Percentiles rank a stretch among this genome's conserved stretches.
Evolutionary conservation across 2,797 vertebrate genomes (phyloP).

Genomic region (Poeciliopsis paucimaculata): DNA sequence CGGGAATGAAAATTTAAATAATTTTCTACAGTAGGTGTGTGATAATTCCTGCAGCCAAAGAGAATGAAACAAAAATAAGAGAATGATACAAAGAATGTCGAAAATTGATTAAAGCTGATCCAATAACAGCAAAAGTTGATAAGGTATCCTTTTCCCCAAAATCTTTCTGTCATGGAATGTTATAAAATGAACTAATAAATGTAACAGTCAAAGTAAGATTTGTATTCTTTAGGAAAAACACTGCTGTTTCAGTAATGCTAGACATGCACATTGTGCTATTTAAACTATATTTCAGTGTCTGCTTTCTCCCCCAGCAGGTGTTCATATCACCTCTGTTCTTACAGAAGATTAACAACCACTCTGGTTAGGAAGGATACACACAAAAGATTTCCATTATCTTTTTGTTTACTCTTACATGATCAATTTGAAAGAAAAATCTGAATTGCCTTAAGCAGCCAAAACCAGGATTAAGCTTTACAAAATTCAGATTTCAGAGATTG

Average conservation of each 20-base stretch:
- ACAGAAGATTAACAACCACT: not conserved
- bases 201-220: not conserved
- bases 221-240: not conserved
- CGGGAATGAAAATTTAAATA: not conserved
- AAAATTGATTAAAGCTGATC: not conserved
- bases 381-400: not conserved
- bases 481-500: not conserved
- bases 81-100: not conserved
- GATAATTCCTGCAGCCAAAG: not conserved
- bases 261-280: not conserved
- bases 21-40: not conserved
- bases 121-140: not conserved
- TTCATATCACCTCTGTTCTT: not conserved
- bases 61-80: not conserved
- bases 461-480: not conserved
- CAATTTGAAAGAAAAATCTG: not conserved
- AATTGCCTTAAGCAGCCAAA: not conserved
- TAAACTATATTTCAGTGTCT: not conserved
- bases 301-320: not conserved
- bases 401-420: not conserved
- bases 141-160: not conserved
- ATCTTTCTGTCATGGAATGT: not conserved
- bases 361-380: not conserved
- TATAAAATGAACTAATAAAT: no score
- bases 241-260: not conserved